Evolutionary conservation across 2,797 vertebrate genomes (phyloP), one percentile per base, ranked within the genome.

Genomic region (Malacoctenus gilli): DNA sequence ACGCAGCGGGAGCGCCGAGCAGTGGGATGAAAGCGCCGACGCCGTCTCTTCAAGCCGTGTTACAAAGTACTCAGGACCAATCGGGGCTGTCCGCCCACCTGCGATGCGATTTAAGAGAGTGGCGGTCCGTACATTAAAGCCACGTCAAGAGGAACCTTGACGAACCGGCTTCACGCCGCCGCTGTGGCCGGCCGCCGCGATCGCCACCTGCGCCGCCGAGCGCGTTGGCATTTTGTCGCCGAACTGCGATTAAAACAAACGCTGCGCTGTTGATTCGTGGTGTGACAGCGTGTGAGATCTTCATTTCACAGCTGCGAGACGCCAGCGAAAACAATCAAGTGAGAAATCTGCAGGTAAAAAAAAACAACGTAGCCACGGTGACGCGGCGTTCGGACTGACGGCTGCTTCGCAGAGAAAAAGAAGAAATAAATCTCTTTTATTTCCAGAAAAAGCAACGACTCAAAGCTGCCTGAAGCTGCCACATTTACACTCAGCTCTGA

Each of bases 181-280:
- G 43, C 44, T 4, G 19, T 40, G 22, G 46, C 63, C 48, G 66
- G 59, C 60, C 34, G 22, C 8, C 0, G 54, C 9, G 47, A 48
- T 28, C 21, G 15, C 76, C 59, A 72, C 68, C 64, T 77, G 75
- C 49, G 65, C 72, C 14, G 59, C 39, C 55, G n/a, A 46, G 67
- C 32, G 51, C 72, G 61, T 74, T 67, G 54, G 58, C 51, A 31
- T 52, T 66, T 68, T 59, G 60, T 49, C 73, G 13, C 32, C 20
- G 1, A 34, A 4, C 40, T 31, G 13, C 48, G 55, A 76, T 70
- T 74, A 59, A 68, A 67, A 63, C 52, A 47, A 43, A 30, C 6
- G 3, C 22, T 41, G 5, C 28, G 28, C 49, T 59, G 4, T 54
- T 32, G 32, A 62, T 50, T 58, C 47, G 37, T 19, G 13, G 16